Base-by-base conservation (phyloP, 2,113 vertebrate genomes). In the Urocynchramus pylzowi region DNA sequence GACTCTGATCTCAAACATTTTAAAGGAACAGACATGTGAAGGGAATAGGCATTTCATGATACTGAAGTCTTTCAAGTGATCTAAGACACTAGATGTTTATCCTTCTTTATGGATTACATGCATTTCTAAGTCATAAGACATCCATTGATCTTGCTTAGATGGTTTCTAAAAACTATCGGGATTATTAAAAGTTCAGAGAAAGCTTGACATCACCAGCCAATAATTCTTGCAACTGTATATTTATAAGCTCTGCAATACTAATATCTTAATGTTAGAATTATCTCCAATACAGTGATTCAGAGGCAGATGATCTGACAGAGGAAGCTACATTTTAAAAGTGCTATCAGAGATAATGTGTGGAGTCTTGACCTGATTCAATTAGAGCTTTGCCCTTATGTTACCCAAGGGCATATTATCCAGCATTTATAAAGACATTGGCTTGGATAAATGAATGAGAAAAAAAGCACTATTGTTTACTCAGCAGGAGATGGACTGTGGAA, bases 361-460 rank as follows among this genome's bases (percentile, higher is more conserved):
- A 94, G 91, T 91, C 84, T 96, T 97, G 95, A 95, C 96, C 93
- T 93, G 79, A 95, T 78, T 95, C 95, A 95, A 91, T 97, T 96
- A 97, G 84, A 97, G 89, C 63, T 93, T 96, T 91, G 83, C 77
- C 94, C 84, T 97, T 96, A 89, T 49, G 84, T 95, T 95, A 95
- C 84, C 87, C 91, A 83, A 73, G 85, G 76, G 42, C 77, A 87
- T 92, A 93, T 87, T 93, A 95, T 84, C 94, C 84, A 80, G 74
- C 94, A 96, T 97, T 97, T 97, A 97, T 95, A 94, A 97, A 97
- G 94, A 94, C 61, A 92, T 73, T 96, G 85, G 73, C 68, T 75
- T 89, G 59, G 71, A 97, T 64, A 92, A 97, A 94, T 95, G 76
- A 92, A 95, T 88, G 63, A 85, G 74, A 9, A 83, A 90, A 77